Evolutionary conservation across 2,797 vertebrate genomes (phyloP), one percentile per base, ranked within the genome.

Genomic region (Coranthus polyacanthus): DNA sequence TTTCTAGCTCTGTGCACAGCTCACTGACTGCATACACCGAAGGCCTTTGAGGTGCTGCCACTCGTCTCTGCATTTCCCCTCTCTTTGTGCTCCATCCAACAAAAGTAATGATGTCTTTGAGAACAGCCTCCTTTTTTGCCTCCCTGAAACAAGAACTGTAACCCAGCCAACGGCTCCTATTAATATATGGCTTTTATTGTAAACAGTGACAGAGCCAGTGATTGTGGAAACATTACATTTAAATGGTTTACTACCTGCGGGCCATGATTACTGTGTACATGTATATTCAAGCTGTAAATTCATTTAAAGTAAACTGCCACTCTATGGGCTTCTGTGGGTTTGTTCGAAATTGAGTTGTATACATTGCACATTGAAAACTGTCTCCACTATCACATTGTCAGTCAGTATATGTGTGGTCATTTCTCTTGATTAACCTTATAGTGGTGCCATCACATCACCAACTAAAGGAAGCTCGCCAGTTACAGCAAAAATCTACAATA

Each of bases 1-100:
- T 64, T 83, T 85, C 41, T 62, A 70, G 67, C 68, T 36, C 17
- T 67, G 44, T 70, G 74, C 72, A 75, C 78, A 67, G 63, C 78
- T 84, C 64, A 26, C 58, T 79, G 84, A 75, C 82, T 83, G 76
- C 69, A 44, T 39, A 50, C 65, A 73, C 68, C 38, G 42, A 63
- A 75, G 72, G 70, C 64, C 85, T 90, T 89, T 90, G 81, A 89
- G 88, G 74, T 83, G 71, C 78, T 87, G 86, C 89, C 87, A 86
- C 79, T 89, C 74, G 62, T 75, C 86, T 89, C 79, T 75, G 76
- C 74, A 66, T 80, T 78, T 71, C 72, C 64, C 69, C 39, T 61
- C 26, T 69, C 81, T 87, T 84, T 90, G 80, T 85, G 73, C 65
- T 61, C 58, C 10, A n/a, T 83, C 86, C 86, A 87, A 76, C 76